Evolutionary conservation across 2,797 vertebrate species (phyloP).

Genomic region (Coccyzus lansbergi): DNA sequence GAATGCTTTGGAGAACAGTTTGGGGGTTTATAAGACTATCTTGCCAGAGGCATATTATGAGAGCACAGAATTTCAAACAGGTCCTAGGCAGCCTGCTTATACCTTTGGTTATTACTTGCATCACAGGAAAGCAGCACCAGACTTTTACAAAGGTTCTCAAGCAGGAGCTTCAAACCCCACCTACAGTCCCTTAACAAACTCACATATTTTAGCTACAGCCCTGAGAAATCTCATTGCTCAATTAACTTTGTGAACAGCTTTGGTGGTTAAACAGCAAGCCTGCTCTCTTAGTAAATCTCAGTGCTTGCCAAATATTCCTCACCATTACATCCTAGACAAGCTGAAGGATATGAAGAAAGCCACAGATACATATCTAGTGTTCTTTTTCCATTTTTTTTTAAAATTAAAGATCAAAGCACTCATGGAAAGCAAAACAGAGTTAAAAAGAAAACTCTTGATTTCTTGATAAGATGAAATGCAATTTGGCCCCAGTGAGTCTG

Average conservation of each 20-base stretch:
- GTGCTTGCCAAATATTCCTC: not conserved
- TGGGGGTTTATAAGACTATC: not conserved
- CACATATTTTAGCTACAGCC: not conserved
- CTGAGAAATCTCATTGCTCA: constrained; percentile 14
- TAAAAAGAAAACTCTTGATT: constrained; percentile 34
- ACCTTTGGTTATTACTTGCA: not conserved
- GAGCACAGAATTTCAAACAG: not conserved
- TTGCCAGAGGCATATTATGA: not conserved
- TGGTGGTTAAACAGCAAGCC: not conserved
- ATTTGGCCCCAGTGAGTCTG: constrained; percentile 1
- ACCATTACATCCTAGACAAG: not conserved
- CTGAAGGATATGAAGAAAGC: not conserved
- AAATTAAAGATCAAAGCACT: constrained; percentile 57
- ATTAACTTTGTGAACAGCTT: constrained; percentile 7
- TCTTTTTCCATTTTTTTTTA: not conserved
- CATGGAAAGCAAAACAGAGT: constrained; percentile 25
- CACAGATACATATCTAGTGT: not conserved
- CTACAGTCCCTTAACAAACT: not conserved
- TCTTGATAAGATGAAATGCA: constrained; percentile 58
- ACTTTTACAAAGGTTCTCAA: not conserved
- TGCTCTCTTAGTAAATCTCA: not conserved
- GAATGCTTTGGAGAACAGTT: not conserved
- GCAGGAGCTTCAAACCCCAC: not conserved
- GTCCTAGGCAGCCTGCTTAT: not conserved
- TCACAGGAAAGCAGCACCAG: not conserved